Evolutionary conservation across 2,888 invertebrate genomes (phyloP).

Genomic region (Drosophila pseudotakahashii): DNA sequence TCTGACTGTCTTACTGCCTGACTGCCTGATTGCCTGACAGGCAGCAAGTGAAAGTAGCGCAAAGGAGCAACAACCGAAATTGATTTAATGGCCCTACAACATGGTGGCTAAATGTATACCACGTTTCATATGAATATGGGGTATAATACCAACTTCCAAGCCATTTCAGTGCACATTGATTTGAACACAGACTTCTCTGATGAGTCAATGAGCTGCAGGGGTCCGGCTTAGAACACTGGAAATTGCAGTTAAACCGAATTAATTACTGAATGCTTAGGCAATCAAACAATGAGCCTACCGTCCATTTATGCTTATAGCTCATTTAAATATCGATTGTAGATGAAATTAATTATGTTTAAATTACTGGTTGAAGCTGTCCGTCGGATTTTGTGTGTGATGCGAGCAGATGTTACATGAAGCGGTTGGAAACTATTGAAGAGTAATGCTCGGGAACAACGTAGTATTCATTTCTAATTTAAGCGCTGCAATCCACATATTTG

Average conservation of each 20-base stretch:
- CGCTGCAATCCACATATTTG: too few species aligned
- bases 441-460: too few species aligned
- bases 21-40: slow-evolving; percentile 28
- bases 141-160: too few species aligned
- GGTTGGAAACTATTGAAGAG: too few species aligned
- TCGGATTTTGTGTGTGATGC: neutral
- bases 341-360: neutral
- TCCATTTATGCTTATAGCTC: neutral
- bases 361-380: neutral
- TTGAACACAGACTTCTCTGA: neutral
- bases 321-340: neutral
- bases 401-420: neutral
- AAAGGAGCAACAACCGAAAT: slow-evolving; percentile 73
- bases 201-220: neutral
- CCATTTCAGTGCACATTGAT: neutral
- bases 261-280: slow-evolving; percentile 1
- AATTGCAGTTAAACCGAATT: neutral
- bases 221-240: neutral
- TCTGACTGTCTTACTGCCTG: slow-evolving; percentile 18
- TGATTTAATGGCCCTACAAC: slow-evolving; percentile 67
- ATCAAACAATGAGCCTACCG: neutral
- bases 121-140: neutral
- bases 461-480: too few species aligned
- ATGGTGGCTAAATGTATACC: slow-evolving; percentile 9
- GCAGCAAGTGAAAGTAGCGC: slow-evolving; percentile 58